phyloP scores from a whole-genome alignment of 2,113 vertebrate genomes.

The Poecilia latipinna region DNA sequence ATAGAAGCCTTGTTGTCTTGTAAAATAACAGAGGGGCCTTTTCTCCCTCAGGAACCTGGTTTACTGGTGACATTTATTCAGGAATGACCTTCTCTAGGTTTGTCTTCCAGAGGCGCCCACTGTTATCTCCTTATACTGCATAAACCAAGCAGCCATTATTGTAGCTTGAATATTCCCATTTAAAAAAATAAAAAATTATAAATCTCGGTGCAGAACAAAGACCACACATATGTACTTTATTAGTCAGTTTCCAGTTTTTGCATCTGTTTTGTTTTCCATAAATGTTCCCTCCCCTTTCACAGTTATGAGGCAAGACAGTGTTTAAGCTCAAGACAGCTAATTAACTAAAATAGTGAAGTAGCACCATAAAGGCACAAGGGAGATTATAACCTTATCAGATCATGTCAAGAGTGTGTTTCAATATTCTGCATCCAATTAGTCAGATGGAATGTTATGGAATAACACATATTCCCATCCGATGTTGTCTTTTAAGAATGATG shows the following conservation, averaged over 20 bases:
- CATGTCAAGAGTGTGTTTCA: slow-evolving; percentile 61
- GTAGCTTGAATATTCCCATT: slow-evolving; percentile 48
- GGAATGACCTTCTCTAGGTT: slow-evolving; percentile 74
- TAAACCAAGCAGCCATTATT: slow-evolving; percentile 70
- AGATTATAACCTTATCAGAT: slow-evolving; percentile 74
- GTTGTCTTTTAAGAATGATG: slow-evolving; percentile 2
- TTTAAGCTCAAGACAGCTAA: slow-evolving; percentile 50
- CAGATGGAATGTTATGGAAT: slow-evolving; percentile 57
- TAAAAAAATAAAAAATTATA: not conserved
- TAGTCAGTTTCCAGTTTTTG: slow-evolving; percentile 14
- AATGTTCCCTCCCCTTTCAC: not conserved
- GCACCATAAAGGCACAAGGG: slow-evolving; percentile 54
- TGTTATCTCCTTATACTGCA: slow-evolving; percentile 55
- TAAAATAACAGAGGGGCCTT: slow-evolving; percentile 55
- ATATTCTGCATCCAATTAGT: slow-evolving; percentile 68
- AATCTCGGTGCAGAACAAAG: slow-evolving; percentile 25
- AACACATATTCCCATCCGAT: slow-evolving; percentile 30
- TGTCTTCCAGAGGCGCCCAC: slow-evolving; percentile 55
- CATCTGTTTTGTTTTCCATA: slow-evolving; percentile 2
- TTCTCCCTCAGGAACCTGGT: slow-evolving; percentile 62
- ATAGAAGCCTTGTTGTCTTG: slow-evolving; percentile 70
- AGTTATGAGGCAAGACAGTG: slow-evolving; percentile 13
- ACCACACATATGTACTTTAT: slow-evolving; percentile 17
- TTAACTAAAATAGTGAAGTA: slow-evolving; percentile 61
- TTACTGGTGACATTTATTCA: slow-evolving; percentile 78